These are phyloP conservation scores for Tortricodes alternella DNA, from an alignment of 2,888 invertebrate species.

Conservation along the genomic window DNA sequence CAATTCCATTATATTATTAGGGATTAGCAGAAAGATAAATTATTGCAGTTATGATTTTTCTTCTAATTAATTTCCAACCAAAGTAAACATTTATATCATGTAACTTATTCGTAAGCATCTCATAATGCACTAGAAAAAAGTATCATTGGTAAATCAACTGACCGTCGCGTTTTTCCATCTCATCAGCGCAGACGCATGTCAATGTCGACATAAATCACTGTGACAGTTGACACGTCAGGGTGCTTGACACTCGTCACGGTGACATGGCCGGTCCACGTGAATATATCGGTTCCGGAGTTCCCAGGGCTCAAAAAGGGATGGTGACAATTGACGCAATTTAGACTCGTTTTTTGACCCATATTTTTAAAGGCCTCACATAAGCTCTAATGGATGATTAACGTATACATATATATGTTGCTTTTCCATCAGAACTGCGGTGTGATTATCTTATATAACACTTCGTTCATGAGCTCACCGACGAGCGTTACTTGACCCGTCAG, in stretches of 20 bases:
- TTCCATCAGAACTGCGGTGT: too few species aligned
- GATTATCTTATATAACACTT: too few species aligned
- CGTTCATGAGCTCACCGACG: too few species aligned
- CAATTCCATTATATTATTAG: too few species aligned
- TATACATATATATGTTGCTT: too few species aligned
- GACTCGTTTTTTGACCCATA: background rate
- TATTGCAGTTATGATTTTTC: too few species aligned
- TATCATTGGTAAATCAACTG: constrained; percentile 4
- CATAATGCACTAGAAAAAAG: background rate
- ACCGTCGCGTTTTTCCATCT: constrained; percentile 20
- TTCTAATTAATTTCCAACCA: too few species aligned
- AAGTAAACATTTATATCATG: too few species aligned
- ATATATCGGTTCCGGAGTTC: background rate
- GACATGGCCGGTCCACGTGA: constrained; percentile 16
- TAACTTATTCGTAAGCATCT: too few species aligned
- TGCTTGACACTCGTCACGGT: constrained; percentile 26
- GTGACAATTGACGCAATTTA: constrained; percentile 10
- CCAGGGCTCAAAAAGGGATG: constrained; percentile 16
- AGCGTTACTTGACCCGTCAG: too few species aligned
- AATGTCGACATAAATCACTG: constrained; percentile 29
- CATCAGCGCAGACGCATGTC: constrained; percentile 13
- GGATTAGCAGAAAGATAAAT: too few species aligned
- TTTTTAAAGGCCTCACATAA: background rate
- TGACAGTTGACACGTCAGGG: constrained; percentile 28
- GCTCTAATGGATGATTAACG: too few species aligned